These are phyloP conservation scores for Tipula vernalis DNA, from an alignment of 2,888 invertebrate species.

Conservation along the genomic window DNA sequence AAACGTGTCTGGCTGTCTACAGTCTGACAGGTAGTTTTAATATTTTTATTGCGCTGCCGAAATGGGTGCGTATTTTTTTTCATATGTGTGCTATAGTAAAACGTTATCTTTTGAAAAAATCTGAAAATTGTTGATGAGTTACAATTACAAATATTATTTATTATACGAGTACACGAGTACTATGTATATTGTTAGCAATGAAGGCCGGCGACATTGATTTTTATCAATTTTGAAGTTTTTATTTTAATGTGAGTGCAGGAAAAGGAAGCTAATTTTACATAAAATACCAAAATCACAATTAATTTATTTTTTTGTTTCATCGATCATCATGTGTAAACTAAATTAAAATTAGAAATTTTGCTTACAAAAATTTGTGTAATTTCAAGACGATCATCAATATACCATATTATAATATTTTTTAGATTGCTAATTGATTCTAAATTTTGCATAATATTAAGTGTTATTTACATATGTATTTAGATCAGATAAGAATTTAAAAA, in stretches of 20 bases:
- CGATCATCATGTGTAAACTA: too few relatives aligned
- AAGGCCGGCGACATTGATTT: background rate
- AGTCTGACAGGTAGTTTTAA: background rate
- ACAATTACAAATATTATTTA: background rate
- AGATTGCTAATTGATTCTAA: too few relatives aligned
- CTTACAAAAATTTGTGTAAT: too few relatives aligned
- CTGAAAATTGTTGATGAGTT: background rate
- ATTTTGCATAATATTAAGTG: too few relatives aligned
- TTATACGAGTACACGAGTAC: too few relatives aligned
- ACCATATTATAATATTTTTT: too few relatives aligned
- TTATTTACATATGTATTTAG: too few relatives aligned
- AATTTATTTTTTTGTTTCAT: too few relatives aligned
- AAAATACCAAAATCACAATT: too few relatives aligned
- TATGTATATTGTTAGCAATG: background rate
- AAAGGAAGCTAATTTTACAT: constrained; percentile 12
- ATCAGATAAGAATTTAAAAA: too few relatives aligned
- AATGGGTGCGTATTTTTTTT: background rate
- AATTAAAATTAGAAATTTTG: too few relatives aligned
- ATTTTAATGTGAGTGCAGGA: background rate
- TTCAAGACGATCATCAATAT: too few relatives aligned
- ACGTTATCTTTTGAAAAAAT: background rate
- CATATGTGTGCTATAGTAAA: background rate
- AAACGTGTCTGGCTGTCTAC: background rate
- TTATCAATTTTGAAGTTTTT: background rate
- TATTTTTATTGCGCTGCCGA: background rate